Conservation (phyloP, 2,797 vertebrate species). For the Oryzias dopingdopingensis region DNA sequence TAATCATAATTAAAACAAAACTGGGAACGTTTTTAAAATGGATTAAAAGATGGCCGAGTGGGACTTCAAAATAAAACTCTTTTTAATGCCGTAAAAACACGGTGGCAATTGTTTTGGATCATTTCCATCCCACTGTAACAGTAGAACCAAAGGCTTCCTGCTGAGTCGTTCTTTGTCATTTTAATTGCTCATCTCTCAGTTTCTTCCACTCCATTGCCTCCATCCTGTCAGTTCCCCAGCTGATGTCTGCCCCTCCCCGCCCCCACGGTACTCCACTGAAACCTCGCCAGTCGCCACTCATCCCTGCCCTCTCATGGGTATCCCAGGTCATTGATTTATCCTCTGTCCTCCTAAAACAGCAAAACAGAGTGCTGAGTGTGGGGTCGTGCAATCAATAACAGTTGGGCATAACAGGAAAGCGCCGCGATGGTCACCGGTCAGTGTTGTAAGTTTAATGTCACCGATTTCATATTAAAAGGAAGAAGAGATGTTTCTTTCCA, state of each 20-base stretch:
- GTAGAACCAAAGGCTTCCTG: slow-evolving; percentile 8
- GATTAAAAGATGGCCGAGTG: no score
- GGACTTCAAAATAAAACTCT: no score
- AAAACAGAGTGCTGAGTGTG: slow-evolving; percentile 40
- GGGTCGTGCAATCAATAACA: slow-evolving; percentile 58
- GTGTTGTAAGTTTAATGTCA: not conserved
- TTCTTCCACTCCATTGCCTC: slow-evolving; percentile 45
- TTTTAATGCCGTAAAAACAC: no score
- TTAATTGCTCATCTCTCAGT: slow-evolving; percentile 28
- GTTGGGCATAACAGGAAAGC: slow-evolving; percentile 50
- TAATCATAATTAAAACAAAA: no score
- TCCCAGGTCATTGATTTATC: slow-evolving; percentile 66
- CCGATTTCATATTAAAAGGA: not conserved
- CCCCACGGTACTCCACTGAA: slow-evolving; percentile 29
- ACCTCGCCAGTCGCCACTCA: slow-evolving; percentile 42
- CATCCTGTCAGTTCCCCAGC: slow-evolving; percentile 36
- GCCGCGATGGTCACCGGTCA: slow-evolving; percentile 9
- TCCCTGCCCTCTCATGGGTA: slow-evolving; percentile 50
- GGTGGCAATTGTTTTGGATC: no score
- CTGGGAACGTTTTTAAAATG: no score
- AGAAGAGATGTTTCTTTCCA: no score
- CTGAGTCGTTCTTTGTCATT: slow-evolving; percentile 13
- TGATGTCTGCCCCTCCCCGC: slow-evolving; percentile 32
- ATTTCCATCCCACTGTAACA: not conserved
- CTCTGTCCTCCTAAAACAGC: slow-evolving; percentile 44